phyloP scores from a whole-genome alignment of 2,113 vertebrate species.

The Phyllostomus hastatus region DNA sequence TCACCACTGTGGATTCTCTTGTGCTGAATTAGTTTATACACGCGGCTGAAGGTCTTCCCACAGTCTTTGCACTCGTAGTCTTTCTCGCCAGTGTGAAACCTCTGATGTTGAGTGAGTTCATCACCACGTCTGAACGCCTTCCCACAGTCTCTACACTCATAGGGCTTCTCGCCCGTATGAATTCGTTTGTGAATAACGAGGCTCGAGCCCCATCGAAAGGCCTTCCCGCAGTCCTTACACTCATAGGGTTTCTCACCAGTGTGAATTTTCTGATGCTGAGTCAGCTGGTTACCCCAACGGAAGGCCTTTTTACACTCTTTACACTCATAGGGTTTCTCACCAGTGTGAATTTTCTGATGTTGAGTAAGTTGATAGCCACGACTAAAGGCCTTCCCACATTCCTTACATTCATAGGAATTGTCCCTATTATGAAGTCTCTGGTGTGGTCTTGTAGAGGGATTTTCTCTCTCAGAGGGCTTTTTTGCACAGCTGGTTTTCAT shows the following conservation, averaged over 20 bases:
- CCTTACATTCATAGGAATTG: constrained; percentile 45
- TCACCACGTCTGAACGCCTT: constrained; percentile 48
- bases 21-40: constrained; percentile 69
- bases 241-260: constrained; percentile 67
- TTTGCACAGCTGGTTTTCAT: not conserved
- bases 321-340: constrained; percentile 53
- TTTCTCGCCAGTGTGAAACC: constrained; percentile 56
- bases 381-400: constrained; percentile 66
- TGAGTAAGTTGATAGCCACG: constrained; percentile 63
- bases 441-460: not conserved
- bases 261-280: constrained; percentile 69
- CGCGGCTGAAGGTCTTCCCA: constrained; percentile 70
- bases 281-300: constrained; percentile 76
- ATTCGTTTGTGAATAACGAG: constrained; percentile 60
- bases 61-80: constrained; percentile 65
- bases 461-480: not conserved
- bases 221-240: constrained; percentile 65
- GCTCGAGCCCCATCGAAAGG: constrained; percentile 63
- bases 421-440: constrained; percentile 26
- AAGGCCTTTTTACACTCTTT: constrained; percentile 68
- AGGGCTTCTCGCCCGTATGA: constrained; percentile 64
- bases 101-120: constrained; percentile 48
- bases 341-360: constrained; percentile 67
- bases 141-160: constrained; percentile 57
- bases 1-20: constrained; percentile 69